phyloP scores from a whole-genome alignment of 1,140 invertebrate genomes.

The Asbolus verrucosus region DNA sequence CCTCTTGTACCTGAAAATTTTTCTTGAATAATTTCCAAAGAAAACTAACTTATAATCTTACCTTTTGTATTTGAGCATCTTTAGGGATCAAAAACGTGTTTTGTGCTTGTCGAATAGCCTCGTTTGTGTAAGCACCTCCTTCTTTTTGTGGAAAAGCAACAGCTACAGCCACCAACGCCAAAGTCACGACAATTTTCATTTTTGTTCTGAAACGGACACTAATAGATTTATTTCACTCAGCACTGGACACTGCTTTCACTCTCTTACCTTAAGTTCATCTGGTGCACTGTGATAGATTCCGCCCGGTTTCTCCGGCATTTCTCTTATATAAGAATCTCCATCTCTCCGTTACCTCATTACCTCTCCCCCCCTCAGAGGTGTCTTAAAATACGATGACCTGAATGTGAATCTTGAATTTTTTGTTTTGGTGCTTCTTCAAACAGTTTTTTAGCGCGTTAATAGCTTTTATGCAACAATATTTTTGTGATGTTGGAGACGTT shows the following conservation, averaged over 20 bases:
- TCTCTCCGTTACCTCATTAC: constrained; percentile 30
- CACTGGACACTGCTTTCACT: constrained; percentile 40
- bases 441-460: not conserved
- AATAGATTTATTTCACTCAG: not conserved
- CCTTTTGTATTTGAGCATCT: constrained; percentile 85
- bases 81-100: constrained; percentile 85
- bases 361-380: not conserved
- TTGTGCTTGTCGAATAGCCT: constrained; percentile 87
- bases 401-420: constrained; percentile 38
- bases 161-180: constrained; percentile 66
- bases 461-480: constrained; percentile 24
- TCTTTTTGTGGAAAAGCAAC: constrained; percentile 77
- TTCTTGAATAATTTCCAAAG: too few species aligned
- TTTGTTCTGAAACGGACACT: constrained; percentile 44
- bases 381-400: constrained; percentile 42
- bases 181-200: constrained; percentile 64
- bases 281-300: constrained; percentile 38
- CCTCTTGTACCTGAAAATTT: constrained; percentile 77
- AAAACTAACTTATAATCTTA: too few species aligned
- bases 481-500: too few species aligned
- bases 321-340: constrained; percentile 48
- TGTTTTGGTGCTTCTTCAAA: constrained; percentile 16
- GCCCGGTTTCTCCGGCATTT: constrained; percentile 37
- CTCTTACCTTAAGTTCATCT: constrained; percentile 32
- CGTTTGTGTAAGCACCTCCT: constrained; percentile 82